Conservation (phyloP, 2,797 vertebrate species). For the Allobates femoralis region DNA sequence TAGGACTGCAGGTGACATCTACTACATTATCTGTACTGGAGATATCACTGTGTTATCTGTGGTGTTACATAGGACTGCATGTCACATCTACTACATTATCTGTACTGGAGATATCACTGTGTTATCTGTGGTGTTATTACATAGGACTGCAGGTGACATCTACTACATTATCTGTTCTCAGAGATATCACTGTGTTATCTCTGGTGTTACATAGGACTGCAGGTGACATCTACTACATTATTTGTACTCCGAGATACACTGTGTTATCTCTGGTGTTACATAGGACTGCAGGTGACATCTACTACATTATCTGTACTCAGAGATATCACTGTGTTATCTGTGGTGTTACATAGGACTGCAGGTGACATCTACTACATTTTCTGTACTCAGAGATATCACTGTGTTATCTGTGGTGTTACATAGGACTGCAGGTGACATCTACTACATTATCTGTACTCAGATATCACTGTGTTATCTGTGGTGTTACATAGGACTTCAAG, state of each 20-base stretch:
- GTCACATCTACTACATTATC: not conserved
- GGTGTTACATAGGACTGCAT: slow-evolving; percentile 20
- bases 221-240: not conserved
- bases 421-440: slow-evolving; percentile 7
- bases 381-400: too few species aligned
- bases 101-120: too few species aligned
- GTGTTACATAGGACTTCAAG: slow-evolving; percentile 19
- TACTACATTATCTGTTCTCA: not conserved
- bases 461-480: slow-evolving; percentile 11
- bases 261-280: slow-evolving; percentile 15
- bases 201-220: slow-evolving; percentile 20
- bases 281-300: slow-evolving; percentile 7
- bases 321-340: slow-evolving; percentile 14
- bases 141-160: slow-evolving; percentile 11
- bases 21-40: too few species aligned
- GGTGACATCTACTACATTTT: not conserved
- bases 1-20: slow-evolving; percentile 7
- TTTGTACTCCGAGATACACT: too few species aligned
- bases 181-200: slow-evolving; percentile 12
- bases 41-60: slow-evolving; percentile 16
- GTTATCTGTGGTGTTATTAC: slow-evolving; percentile 17
- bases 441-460: too few species aligned
- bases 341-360: slow-evolving; percentile 23
- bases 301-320: too few species aligned
- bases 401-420: slow-evolving; percentile 17